Base-by-base conservation (phyloP, 2,113 vertebrate genomes). In the Dolichotis patagonum region DNA sequence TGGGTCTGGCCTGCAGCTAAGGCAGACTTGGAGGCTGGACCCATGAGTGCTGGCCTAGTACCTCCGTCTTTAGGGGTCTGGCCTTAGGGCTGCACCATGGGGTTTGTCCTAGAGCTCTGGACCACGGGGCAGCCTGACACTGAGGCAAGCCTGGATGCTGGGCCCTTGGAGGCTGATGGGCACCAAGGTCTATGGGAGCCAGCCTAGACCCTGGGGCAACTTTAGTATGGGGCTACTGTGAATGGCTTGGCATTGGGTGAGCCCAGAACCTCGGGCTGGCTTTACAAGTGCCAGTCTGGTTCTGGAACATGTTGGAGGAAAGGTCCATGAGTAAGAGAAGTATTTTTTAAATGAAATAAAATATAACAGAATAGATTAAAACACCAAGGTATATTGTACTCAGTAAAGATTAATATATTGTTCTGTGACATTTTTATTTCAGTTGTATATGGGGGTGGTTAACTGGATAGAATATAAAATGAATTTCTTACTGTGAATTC, bases 391-490 rank as follows among this genome's bases (percentile, higher is more conserved):
- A 58, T 11, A 41, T 26, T 80, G 63, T 46, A 49, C 13, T 71
- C 67, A 62, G 56, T 69, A 88, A 94, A 93, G 78, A 96, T 93
- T 62, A 88, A 63, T 92, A 65, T 75, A 35, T 85, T 92, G 86
- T 69, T 95, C 63, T 28, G 69, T 85, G 83, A 95, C 62, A 85
- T 14, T 95, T 94, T 84, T 77, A 83, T 85, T 97, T 91, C 63
- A 9, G 63, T 71, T 91, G 56, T 92, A 94, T 65, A 93, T 54
- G 65, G 49, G 28, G n/a, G 28, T 88, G 71, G 46, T 60, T 91
- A 87, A 85, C 78, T 85, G n/a, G 67, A 60, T 52, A 85, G 75
- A 94, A 63, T 69, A 69, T 35, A 52, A 85, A 94, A 88, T 94
- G 17, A 69, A 69, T 90, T 85, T 54, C 77, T 69, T 52, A 43